Evolutionary conservation across 2,888 invertebrate genomes (phyloP).

Genomic region (Neoascia interrupta): DNA sequence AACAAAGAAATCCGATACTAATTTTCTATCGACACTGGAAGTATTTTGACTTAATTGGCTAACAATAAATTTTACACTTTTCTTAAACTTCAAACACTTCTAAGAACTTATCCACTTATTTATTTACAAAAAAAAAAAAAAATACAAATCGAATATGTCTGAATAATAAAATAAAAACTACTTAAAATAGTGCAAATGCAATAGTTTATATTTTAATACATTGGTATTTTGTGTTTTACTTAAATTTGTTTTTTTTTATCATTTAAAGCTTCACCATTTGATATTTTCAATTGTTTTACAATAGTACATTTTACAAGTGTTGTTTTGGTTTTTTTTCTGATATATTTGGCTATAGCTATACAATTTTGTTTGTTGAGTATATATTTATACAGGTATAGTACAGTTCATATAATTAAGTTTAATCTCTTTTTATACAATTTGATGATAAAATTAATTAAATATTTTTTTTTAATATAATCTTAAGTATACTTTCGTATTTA

Average conservation of each 20-base stretch:
- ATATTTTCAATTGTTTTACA: constrained; percentile 65
- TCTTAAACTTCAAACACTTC: background rate
- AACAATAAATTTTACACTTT: constrained; percentile 13
- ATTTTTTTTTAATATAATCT: background rate
- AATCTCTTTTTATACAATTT: constrained; percentile 29
- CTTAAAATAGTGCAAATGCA: constrained; percentile 20
- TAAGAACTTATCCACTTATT: constrained; percentile 9
- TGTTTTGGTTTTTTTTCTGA: background rate
- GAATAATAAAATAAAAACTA: background rate
- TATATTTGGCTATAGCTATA: background rate
- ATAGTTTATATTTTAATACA: constrained; percentile 16
- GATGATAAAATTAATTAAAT: constrained; percentile 25
- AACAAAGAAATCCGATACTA: constrained; percentile 12
- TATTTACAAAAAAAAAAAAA: constrained; percentile 32
- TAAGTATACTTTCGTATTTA: too few relatives aligned
- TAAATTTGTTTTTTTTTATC: constrained; percentile 24
- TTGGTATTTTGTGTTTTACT: constrained; percentile 30
- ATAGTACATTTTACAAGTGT: constrained; percentile 58
- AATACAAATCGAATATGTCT: background rate
- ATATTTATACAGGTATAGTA: constrained; percentile 38
- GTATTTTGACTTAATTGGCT: constrained; percentile 33
- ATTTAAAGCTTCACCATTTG: constrained; percentile 70
- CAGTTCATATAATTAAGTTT: constrained; percentile 23
- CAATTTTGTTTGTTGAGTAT: constrained; percentile 24
- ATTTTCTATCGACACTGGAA: constrained; percentile 26